These are phyloP conservation scores for Podabrus alpinus DNA, from an alignment of 2,888 invertebrate genomes.

Conservation along the genomic window DNA sequence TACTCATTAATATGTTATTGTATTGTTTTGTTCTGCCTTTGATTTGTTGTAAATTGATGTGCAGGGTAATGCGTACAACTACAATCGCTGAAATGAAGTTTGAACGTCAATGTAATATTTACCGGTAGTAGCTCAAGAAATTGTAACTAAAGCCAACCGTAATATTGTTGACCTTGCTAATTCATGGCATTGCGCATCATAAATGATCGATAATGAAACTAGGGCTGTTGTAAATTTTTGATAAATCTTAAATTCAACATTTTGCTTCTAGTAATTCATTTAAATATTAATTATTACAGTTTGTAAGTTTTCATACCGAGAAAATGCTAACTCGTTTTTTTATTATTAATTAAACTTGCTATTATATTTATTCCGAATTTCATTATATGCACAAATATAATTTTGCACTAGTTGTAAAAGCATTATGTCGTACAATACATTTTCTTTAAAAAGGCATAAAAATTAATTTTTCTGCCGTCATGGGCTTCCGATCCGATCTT, in stretches of 20 bases:
- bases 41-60: background rate
- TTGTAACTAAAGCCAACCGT: slow-evolving; percentile 1
- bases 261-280: too few relatives aligned
- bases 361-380: too few relatives aligned
- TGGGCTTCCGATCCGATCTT: too few relatives aligned
- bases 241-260: background rate
- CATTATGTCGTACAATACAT: background rate
- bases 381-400: too few relatives aligned
- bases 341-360: background rate
- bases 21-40: background rate
- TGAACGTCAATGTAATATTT: background rate
- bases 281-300: background rate
- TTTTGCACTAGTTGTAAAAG: too few relatives aligned
- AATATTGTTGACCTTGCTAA: slow-evolving; percentile 17
- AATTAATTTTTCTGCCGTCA: too few relatives aligned
- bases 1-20: too few relatives aligned
- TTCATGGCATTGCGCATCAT: slow-evolving; percentile 20
- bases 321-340: background rate
- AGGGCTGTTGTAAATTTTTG: background rate
- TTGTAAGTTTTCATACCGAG: too few relatives aligned
- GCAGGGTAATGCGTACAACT: slow-evolving; percentile 27
- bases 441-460: too few relatives aligned
- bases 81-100: slow-evolving; percentile 37
- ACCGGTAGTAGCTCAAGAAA: slow-evolving; percentile 7
- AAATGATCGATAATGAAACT: slow-evolving; percentile 36